phyloP scores from a whole-genome alignment of 2,797 vertebrate species.

The Bradypodion ventrale region DNA sequence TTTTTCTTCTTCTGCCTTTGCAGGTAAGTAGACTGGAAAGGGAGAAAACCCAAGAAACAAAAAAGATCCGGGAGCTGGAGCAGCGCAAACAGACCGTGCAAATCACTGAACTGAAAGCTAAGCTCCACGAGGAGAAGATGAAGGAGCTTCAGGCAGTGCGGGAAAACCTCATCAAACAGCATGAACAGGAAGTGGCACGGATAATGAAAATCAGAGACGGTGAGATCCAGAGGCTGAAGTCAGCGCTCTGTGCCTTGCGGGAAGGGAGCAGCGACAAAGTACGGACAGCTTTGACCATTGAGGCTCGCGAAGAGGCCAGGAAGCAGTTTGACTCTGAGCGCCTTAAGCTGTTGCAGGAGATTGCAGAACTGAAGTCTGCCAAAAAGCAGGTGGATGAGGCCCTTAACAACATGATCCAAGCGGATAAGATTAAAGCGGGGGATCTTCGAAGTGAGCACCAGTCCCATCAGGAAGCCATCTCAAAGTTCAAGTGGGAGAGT shows the following conservation, averaged over 20 bases:
- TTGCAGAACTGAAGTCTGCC: conserved; percentile 86
- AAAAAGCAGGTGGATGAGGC: conserved; percentile 98
- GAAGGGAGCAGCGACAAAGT: conserved; percentile 96
- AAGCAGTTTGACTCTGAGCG: conserved; percentile 96
- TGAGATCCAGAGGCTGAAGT: conserved; percentile 94
- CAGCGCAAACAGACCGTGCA: conserved; percentile 95
- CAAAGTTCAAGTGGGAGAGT: conserved; percentile 98
- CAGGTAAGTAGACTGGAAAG: conserved; percentile 95
- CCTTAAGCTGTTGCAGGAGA: conserved; percentile 95
- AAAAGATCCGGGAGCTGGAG: conserved; percentile 93
- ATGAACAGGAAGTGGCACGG: conserved; percentile 92
- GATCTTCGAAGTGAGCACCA: conserved; percentile 96
- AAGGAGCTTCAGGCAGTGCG: conserved; percentile 93
- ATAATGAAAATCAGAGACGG: conserved; percentile 94
- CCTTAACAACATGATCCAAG: conserved; percentile 94
- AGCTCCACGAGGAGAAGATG: conserved; percentile 97
- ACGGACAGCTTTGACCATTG: conserved; percentile 90
- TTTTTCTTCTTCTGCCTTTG: conserved; percentile 19
- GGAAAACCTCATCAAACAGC: conserved; percentile 93
- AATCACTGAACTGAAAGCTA: conserved; percentile 92
- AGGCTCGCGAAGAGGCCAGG: conserved; percentile 96
- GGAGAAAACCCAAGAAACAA: conserved; percentile 96
- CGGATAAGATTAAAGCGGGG: conserved; percentile 97
- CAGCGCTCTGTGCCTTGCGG: conserved; percentile 87
- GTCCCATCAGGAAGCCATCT: conserved; percentile 96